Percentiles rank a stretch among this genome's conserved stretches.
Conservation (phyloP, 2,888 invertebrate species). For the Apamea sordens region DNA sequence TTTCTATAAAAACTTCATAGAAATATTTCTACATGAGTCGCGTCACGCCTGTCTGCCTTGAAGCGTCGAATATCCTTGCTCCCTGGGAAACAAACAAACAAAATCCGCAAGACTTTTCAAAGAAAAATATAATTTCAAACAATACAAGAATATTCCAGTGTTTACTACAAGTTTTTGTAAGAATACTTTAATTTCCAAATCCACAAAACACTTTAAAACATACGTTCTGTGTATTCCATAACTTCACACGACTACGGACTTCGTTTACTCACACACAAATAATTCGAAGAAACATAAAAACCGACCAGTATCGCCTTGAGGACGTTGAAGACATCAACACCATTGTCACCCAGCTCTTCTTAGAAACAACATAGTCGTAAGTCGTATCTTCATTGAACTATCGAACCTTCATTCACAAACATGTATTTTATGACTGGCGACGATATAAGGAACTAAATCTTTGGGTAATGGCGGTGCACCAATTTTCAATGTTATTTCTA, state of each 20-base stretch:
- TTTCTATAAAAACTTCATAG: not conserved
- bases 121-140: not conserved
- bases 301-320: slow-evolving; percentile 19
- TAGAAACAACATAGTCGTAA: slow-evolving; percentile 31
- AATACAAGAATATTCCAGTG: too few species aligned
- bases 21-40: not conserved
- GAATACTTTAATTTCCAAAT: not conserved
- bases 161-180: not conserved
- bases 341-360: slow-evolving; percentile 46
- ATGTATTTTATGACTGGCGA: too few species aligned
- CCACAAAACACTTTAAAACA: not conserved
- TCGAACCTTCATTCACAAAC: slow-evolving; percentile 14
- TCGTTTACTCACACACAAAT: slow-evolving; percentile 23
- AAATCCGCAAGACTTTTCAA: not conserved
- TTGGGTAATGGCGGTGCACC: not conserved
- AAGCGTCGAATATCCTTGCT: not conserved
- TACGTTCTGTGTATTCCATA: not conserved
- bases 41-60: not conserved
- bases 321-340: slow-evolving; percentile 39
- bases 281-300: slow-evolving; percentile 52
- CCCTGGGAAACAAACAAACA: not conserved
- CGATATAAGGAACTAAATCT: not conserved
- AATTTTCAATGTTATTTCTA: not conserved
- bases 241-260: slow-evolving; percentile 2
- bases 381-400: slow-evolving; percentile 38